Base-by-base conservation (phyloP, 1,140 invertebrate genomes). In the Trichogramma pretiosum region DNA sequence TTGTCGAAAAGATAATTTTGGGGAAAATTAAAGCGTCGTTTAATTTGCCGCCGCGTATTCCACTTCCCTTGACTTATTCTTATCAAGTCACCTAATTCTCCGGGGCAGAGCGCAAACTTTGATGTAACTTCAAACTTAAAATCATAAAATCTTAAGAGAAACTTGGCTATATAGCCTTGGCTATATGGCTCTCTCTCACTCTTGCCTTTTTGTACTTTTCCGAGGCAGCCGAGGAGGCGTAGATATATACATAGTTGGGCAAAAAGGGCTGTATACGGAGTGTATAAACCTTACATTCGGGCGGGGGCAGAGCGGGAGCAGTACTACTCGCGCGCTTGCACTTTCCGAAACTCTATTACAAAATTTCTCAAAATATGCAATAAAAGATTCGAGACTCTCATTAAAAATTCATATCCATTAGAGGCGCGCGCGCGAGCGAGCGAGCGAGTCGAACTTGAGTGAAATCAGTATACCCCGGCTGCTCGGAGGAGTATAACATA, bases 331-430 rank as follows among this genome's bases (percentile, higher is more conserved):
- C n/a, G n/a, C n/a, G n/a, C n/a, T n/a, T n/a, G n/a, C n/a, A 40
- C 45, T 38, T 30, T 7, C n/a, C 34, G 9, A 45, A 45, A 50
- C 42, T 45, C 35, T 40, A 46, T 45, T 45, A 45, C 42, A 9
- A 50, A 40, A 26, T 45, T 50, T 32, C n/a, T 39, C 26, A 32
- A 34, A 49, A 49, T 49, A 38, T 38, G 41, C 41, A 45, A 45
- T 45, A 33, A 45, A 45, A 45, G 40, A 34, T 44, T 45, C 23
- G 35, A 14, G 19, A 3, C 0, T 22, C 22, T 45, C 42, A 34
- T 45, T 45, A 50, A 50, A 50, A 50, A 50, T 45, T 50, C 43
- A 45, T 39, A 44, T 23, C 21, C 18, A 1, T n/a, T 13, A 26
- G 19, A 28, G 14, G 3, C 26, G 42, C 22, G 32, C 37, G 30